These are phyloP conservation scores for Halocynthia roretzi DNA, from an alignment of 23 tunicate species.

Conservation along the genomic window DNA sequence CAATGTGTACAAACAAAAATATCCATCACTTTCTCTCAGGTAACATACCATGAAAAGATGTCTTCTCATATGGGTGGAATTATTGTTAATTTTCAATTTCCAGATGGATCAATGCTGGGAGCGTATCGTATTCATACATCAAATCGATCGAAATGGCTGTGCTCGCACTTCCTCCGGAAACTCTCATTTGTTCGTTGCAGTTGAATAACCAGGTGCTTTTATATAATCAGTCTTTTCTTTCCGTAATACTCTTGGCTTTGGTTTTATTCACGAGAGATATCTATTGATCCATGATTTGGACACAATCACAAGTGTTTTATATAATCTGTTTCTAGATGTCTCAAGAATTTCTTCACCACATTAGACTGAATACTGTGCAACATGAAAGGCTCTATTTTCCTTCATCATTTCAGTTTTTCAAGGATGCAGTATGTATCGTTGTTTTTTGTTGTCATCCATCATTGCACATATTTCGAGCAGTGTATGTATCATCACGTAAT, in stretches of 20 bases:
- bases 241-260: background rate
- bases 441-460: background rate
- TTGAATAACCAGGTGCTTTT: slow-evolving; percentile 6
- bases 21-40: slow-evolving; percentile 77
- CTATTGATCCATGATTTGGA: background rate
- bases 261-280: background rate
- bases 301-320: too few relatives aligned
- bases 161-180: slow-evolving; percentile 60
- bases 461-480: background rate
- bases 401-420: slow-evolving; percentile 45
- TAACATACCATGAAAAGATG: background rate
- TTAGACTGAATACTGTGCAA: slow-evolving; percentile 51
- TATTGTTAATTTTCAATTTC: background rate
- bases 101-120: slow-evolving; percentile 74
- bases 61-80: background rate
- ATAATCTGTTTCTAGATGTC: slow-evolving; percentile 41
- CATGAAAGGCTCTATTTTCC: slow-evolving; percentile 77
- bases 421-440: slow-evolving; percentile 36
- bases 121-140: slow-evolving; percentile 42
- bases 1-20: slow-evolving; percentile 79
- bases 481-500: background rate
- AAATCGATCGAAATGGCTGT: slow-evolving; percentile 59
- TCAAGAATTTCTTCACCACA: slow-evolving; percentile 81
- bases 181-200: slow-evolving; percentile 65
- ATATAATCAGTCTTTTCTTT: background rate